Evolutionary conservation across 2,113 vertebrate species (phyloP), one percentile per base, ranked within the genome.

Genomic region (Tragelaphus buxtoni): DNA sequence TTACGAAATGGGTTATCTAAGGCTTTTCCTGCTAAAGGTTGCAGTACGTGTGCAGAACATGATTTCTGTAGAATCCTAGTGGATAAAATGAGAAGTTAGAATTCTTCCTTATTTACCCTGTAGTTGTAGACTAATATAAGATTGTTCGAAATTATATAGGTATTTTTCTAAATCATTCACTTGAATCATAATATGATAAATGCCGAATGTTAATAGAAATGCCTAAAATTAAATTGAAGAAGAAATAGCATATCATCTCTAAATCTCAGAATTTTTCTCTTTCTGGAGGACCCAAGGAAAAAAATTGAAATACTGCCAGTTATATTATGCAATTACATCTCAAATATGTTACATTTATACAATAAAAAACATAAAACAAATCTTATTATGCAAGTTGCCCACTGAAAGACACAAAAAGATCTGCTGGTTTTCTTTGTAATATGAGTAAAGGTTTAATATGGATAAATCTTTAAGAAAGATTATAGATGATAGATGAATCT

Each of bases 81-180:
- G 51, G 84, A 55, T 51, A 79, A 82, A 96, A 92, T 9, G 35
- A 14, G 22, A 91, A 56, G 11, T 92, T 90, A 90, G 56, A 90
- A 74, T 35, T 95, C 60, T 92, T 94, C n/a, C 60, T 76, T 65
- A 88, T 56, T 92, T 88, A 72, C 39, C 84, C 49, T 92, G 2
- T 9, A 49, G n/a, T 83, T 91, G 13, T 22, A 90, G 47, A 80
- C 35, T 61, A 2, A 82, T 90, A 85, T 8, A 58, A 81, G 85
- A 26, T 95, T 93, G 58, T 20, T 90, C 11, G 53, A 39, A 76
- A 53, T 18, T 97, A 18, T 63, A n/a, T 58, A 96, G 56, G 60
- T 96, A 79, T 95, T 94, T 85, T 24, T 94, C 72, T 28, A 49
- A 94, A 26, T 79, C 45, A 80, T 95, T 97, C 39, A 55, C n/a